Conservation (phyloP, 1,140 invertebrate genomes). For the Dendrolimus punctatus region DNA sequence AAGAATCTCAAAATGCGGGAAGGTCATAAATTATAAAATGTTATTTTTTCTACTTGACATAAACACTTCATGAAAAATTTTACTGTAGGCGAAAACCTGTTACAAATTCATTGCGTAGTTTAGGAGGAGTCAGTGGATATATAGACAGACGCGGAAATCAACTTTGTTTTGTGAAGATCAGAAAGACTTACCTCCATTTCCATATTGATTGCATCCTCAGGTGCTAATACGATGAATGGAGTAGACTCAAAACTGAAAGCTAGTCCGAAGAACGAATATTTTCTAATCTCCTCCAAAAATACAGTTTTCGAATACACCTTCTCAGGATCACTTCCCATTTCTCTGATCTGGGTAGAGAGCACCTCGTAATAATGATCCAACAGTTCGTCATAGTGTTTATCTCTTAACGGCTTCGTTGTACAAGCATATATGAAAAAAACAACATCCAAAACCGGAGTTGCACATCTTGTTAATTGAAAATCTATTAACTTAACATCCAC, state of each 20-base stretch:
- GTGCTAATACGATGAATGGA: conserved; percentile 73
- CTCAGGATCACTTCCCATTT: conserved; percentile 75
- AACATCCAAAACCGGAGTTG: conserved; percentile 75
- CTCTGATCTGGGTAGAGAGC: conserved; percentile 69
- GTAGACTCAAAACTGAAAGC: conserved; percentile 77
- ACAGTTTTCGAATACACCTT: conserved; percentile 72
- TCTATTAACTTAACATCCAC: conserved; percentile 77
- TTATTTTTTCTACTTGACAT: too few relatives aligned
- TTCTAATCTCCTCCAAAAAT: conserved; percentile 72
- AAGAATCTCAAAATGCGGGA: too few relatives aligned
- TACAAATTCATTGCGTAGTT: too few relatives aligned
- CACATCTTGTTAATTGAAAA: conserved; percentile 77
- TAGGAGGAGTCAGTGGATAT: too few relatives aligned
- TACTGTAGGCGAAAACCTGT: too few relatives aligned
- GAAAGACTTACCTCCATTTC: conserved; percentile 65
- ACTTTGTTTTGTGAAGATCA: too few relatives aligned
- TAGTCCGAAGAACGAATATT: conserved; percentile 75
- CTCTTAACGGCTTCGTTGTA: conserved; percentile 72
- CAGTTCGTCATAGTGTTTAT: conserved; percentile 72
- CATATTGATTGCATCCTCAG: conserved; percentile 75
- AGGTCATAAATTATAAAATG: too few relatives aligned
- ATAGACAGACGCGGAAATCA: too few relatives aligned
- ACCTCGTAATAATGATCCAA: conserved; percentile 74
- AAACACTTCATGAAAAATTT: too few relatives aligned
- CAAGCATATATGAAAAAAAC: conserved; percentile 77